Conservation (phyloP, 2,797 vertebrate species). For the Dipus sagitta region DNA sequence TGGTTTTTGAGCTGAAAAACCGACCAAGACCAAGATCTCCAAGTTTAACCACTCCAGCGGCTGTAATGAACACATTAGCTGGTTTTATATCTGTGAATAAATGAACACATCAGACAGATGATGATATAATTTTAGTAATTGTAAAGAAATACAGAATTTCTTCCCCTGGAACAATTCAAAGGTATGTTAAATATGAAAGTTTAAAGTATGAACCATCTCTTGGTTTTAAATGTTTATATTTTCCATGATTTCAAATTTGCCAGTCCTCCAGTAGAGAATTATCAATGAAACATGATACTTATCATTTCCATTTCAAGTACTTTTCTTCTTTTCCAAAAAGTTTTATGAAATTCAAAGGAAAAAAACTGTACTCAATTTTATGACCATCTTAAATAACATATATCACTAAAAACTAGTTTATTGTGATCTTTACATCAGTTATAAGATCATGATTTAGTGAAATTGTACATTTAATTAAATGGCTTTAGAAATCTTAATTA, state of each 20-base stretch:
- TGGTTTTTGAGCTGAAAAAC: slow-evolving; percentile 99
- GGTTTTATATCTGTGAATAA: slow-evolving; percentile 95
- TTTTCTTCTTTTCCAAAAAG: slow-evolving; percentile 25
- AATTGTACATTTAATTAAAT: background rate
- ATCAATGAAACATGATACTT: background rate
- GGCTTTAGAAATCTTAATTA: background rate
- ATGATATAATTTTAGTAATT: background rate
- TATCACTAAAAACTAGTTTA: background rate
- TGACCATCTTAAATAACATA: slow-evolving; percentile 14
- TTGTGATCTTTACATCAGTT: background rate
- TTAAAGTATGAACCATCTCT: background rate
- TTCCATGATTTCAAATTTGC: background rate
- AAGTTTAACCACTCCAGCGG: slow-evolving; percentile 98
- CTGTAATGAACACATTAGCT: slow-evolving; percentile 99
- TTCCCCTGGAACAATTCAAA: background rate
- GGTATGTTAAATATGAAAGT: background rate
- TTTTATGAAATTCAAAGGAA: slow-evolving; percentile 29
- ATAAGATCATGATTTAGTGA: background rate
- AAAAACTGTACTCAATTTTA: background rate
- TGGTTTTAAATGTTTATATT: background rate
- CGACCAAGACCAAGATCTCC: slow-evolving; percentile 97
- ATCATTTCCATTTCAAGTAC: background rate
- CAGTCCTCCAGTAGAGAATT: background rate
- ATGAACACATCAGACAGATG: slow-evolving; percentile 28
- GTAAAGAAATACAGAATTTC: background rate